phyloP scores from a whole-genome alignment of 2,113 vertebrate genomes.

The Chloropsis cyanopogon region DNA sequence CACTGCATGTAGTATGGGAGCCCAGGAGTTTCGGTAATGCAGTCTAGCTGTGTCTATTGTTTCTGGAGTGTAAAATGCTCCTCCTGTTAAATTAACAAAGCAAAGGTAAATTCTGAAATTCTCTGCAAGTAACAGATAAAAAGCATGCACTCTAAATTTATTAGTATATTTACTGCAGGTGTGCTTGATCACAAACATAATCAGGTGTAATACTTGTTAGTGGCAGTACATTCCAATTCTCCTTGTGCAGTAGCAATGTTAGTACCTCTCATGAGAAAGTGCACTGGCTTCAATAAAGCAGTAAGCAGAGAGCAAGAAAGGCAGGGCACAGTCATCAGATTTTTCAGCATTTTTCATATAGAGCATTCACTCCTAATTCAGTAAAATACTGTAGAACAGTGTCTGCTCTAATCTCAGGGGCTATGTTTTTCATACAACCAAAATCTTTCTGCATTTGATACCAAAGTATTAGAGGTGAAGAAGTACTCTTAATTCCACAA shows the following conservation, averaged over 20 bases:
- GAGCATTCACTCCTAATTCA: background rate
- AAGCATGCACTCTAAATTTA: background rate
- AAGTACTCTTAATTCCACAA: background rate
- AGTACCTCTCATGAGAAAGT: background rate
- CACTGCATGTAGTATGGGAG: conserved; percentile 91
- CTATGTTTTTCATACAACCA: background rate
- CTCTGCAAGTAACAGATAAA: background rate
- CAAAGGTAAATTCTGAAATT: background rate
- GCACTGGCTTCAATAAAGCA: background rate
- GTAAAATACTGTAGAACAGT: background rate
- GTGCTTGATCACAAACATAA: background rate
- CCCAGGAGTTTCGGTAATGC: conserved; percentile 96
- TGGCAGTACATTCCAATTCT: background rate
- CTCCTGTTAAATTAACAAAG: conserved; percentile 76
- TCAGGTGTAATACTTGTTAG: background rate
- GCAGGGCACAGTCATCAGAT: background rate
- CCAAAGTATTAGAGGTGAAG: background rate
- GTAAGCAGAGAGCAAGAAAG: background rate
- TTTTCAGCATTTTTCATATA: background rate
- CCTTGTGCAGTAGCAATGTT: background rate
- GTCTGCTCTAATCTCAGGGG: background rate
- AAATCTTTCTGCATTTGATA: background rate
- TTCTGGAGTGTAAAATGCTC: conserved; percentile 97
- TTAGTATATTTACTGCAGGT: background rate
- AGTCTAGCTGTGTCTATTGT: conserved; percentile 95